Conservation (phyloP, 2,113 vertebrate species). For the Cyanocitta stelleri region DNA sequence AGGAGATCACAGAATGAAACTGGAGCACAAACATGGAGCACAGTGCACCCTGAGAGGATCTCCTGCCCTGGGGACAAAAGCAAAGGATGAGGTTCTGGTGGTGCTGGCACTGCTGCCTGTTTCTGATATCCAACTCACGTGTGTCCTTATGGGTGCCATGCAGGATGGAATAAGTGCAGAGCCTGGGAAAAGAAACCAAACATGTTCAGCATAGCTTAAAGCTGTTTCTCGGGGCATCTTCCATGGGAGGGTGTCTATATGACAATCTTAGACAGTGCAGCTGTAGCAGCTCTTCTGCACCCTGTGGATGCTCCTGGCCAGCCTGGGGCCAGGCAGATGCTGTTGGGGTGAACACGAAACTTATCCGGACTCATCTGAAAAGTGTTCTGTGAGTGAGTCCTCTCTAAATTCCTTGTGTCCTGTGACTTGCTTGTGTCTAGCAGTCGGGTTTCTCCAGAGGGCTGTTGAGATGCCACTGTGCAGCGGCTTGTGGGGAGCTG, state of each 20-base stretch:
- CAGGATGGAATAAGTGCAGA: not conserved
- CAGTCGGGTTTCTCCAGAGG: not conserved
- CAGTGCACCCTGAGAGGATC: not conserved
- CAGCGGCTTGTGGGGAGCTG: not conserved
- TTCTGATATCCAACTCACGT: not conserved
- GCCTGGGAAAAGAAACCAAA: not conserved
- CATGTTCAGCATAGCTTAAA: not conserved
- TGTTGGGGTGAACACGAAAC: not conserved
- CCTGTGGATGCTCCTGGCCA: not conserved
- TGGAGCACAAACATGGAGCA: rapidly evolving
- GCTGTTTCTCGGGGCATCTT: not conserved
- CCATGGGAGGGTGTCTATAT: not conserved
- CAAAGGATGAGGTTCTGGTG: not conserved
- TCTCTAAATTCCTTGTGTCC: not conserved
- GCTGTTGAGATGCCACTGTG: rapidly evolving
- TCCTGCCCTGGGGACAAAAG: not conserved
- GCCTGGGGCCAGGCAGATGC: not conserved
- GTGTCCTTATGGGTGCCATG: not conserved
- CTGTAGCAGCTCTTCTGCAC: not conserved
- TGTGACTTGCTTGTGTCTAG: not conserved
- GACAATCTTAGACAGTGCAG: not conserved
- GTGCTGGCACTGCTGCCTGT: not conserved
- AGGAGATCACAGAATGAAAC: not conserved
- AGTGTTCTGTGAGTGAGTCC: not conserved
- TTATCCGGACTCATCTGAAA: not conserved